Evolutionary conservation across 2,888 invertebrate genomes (phyloP).

Genomic region (Parnassius smintheus): DNA sequence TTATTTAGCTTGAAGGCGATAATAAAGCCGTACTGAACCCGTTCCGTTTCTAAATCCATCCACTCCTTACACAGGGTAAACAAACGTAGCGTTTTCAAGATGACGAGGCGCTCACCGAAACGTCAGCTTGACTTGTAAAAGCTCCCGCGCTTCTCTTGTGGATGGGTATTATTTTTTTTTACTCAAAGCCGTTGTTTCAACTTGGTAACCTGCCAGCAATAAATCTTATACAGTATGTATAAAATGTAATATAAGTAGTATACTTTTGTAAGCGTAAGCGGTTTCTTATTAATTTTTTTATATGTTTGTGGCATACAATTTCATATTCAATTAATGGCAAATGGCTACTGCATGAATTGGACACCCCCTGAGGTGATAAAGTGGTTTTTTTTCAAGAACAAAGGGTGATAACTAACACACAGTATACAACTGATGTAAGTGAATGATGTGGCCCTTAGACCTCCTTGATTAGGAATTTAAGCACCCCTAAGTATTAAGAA

Average conservation of each 20-base stretch:
- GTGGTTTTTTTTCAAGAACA: too few relatives aligned
- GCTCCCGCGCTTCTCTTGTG: constrained; percentile 25
- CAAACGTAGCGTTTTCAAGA: constrained; percentile 24
- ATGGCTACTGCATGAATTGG: too few relatives aligned
- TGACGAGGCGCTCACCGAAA: constrained; percentile 22
- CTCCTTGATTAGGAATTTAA: too few relatives aligned
- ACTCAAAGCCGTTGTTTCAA: constrained; percentile 13
- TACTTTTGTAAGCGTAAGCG: neutral
- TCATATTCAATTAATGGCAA: too few relatives aligned
- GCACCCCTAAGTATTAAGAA: too few relatives aligned
- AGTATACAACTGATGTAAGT: too few relatives aligned
- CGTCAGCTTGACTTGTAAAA: constrained; percentile 25
- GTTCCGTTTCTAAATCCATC: constrained; percentile 23
- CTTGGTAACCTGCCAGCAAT: constrained; percentile 21
- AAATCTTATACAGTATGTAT: constrained; percentile 1
- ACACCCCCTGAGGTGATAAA: too few relatives aligned
- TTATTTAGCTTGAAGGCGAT: neutral
- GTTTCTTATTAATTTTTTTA: neutral
- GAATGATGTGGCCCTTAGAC: too few relatives aligned
- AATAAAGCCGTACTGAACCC: constrained; percentile 3
- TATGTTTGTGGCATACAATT: too few relatives aligned
- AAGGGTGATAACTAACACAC: too few relatives aligned
- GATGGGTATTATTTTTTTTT: constrained; percentile 19
- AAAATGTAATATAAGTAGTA: too few relatives aligned
- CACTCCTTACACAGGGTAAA: constrained; percentile 15